phyloP scores from a whole-genome alignment of 2,888 invertebrate species.

The Mythimna loreyi region DNA sequence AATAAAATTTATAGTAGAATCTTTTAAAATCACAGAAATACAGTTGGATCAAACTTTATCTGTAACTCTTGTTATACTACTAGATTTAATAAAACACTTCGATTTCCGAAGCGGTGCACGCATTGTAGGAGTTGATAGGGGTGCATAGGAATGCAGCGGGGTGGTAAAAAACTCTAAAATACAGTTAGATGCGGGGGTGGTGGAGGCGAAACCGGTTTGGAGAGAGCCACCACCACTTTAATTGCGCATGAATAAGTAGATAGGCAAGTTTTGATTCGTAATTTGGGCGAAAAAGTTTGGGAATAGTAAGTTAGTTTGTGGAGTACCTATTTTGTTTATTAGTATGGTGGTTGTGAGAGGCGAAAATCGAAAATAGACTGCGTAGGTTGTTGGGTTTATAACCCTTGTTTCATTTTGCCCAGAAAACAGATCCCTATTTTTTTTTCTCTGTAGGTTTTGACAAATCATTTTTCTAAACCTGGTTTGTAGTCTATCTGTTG shows the following conservation, averaged over 20 bases:
- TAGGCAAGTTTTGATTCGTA: constrained; percentile 21
- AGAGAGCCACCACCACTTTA: constrained; percentile 73
- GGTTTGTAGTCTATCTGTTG: too few species aligned
- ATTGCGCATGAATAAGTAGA: constrained; percentile 57
- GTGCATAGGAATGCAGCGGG: constrained; percentile 86
- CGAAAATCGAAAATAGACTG: background rate
- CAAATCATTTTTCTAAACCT: too few species aligned
- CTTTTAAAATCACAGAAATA: background rate
- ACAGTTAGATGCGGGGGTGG: constrained; percentile 86
- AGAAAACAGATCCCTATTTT: too few species aligned
- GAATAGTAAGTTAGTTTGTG: background rate
- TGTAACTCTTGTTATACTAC: constrained; percentile 26
- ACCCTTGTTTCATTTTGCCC: background rate
- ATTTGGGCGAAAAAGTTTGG: constrained; percentile 11
- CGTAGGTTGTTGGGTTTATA: background rate
- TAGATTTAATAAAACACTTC: constrained; percentile 58
- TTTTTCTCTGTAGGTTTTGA: too few species aligned
- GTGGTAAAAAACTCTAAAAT: constrained; percentile 83
- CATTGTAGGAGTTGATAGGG: constrained; percentile 78
- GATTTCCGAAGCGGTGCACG: constrained; percentile 65
- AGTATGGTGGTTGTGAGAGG: background rate
- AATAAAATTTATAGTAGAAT: background rate
- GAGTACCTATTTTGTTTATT: background rate
- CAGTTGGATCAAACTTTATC: constrained; percentile 28
- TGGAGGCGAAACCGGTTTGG: constrained; percentile 76